Base-by-base conservation (phyloP, 35 echinoderm and acorn worm genomes). In the Heliocidaris erythrogramma region DNA sequence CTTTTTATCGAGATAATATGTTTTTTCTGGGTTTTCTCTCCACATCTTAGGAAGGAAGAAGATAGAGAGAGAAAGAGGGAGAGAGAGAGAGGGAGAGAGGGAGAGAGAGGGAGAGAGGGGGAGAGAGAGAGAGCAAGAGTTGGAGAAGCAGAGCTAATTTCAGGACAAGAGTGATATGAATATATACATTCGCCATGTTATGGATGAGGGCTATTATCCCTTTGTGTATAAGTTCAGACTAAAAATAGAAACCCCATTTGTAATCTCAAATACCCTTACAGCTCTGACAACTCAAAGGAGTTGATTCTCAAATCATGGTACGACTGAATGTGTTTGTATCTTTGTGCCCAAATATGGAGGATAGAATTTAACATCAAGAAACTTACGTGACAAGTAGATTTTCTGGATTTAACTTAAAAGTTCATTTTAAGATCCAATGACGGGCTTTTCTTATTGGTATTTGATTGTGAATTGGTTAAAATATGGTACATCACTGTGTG, bases 241-340 rank as follows among this genome's bases (percentile, higher is more conserved):
- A 78, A 78, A 78, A 78, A 78, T 78, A 78, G 65, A 78, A 78
- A 78, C 18, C 65, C 27, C 65, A 78, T 78, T 78, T 78, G 65
- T 78, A 78, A 78, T 78, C 65, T 18, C 65, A 78, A 42, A 78
- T 78, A 78, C 65, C 65, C 65, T 78, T 78, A 78, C 65, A 78
- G 65, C 65, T 78, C 27, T 7, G 27, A 78, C 5, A n/a, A 78
- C 21, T 24, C 27, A n/a, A 78, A 27, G 27, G 65, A 78, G 65
- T 7, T 78, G 21, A 78, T 78, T 8, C 5, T 8, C 27, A n/a
- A 78, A 29, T 78, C 65, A 78, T 24, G 8, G 18, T 18, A 4
- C 21, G 3, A n/a, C 65, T 78, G 65, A 78, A 21, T 27, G 18
- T 27, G 21, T 27, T 78, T 78, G 21, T 78, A 78, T 78, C 27